These are phyloP conservation scores for Megaceryle torquata DNA, from an alignment of 2,113 vertebrate species.

Conservation along the genomic window DNA sequence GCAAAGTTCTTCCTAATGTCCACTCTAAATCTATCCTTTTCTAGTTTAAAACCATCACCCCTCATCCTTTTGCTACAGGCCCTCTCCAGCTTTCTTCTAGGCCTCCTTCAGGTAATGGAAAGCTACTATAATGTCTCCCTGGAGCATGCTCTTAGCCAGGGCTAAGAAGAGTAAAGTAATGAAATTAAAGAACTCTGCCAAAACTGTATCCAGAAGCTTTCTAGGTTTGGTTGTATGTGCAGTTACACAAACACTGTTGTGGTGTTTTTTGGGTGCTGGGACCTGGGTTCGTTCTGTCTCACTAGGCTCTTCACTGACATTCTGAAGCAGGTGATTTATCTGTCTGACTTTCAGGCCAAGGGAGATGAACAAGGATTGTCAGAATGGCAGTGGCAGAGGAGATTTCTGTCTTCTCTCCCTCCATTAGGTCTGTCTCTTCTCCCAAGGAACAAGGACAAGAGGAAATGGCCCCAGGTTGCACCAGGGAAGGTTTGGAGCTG, in stretches of 20 bases:
- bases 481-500: no score
- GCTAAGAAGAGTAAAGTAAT: background rate
- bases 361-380: background rate
- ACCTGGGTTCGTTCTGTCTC: background rate
- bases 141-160: background rate
- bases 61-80: no score
- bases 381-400: background rate
- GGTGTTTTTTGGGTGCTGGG: background rate
- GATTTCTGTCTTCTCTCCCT: background rate
- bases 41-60: no score
- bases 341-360: background rate
- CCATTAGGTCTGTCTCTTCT: no score
- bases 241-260: rapidly evolving
- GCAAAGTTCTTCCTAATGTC: no score
- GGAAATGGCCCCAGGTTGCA: no score
- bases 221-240: background rate
- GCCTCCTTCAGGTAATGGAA: no score
- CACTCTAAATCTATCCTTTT: no score
- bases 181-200: background rate
- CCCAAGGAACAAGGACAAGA: no score
- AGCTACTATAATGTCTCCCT: no score
- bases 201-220: background rate
- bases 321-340: background rate
- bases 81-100: no score
- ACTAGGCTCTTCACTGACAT: background rate